Evolutionary conservation across 2,888 invertebrate species (phyloP).

Genomic region (Agrotis ipsilon): DNA sequence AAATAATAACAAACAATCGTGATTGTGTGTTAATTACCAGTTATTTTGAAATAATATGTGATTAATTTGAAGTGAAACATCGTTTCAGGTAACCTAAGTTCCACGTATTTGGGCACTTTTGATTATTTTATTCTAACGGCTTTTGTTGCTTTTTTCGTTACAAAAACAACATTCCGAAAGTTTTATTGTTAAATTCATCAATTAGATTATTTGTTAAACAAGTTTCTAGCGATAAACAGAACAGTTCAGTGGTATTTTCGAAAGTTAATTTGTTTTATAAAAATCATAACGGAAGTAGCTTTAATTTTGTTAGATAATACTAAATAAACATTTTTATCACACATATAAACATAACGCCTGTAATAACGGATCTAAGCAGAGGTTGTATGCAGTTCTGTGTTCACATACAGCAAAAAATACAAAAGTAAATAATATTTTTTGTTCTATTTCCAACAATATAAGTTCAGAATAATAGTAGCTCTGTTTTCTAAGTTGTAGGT

Average conservation of each 20-base stretch:
- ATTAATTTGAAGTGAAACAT: slow-evolving; percentile 13
- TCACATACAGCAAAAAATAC: too few relatives aligned
- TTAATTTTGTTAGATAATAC: too few relatives aligned
- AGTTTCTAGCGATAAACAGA: neutral
- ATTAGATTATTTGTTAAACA: neutral
- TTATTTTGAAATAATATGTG: slow-evolving; percentile 36
- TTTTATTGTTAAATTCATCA: neutral
- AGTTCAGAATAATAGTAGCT: too few relatives aligned
- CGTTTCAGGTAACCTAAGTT: slow-evolving; percentile 40
- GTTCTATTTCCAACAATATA: too few relatives aligned
- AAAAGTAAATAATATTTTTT: too few relatives aligned
- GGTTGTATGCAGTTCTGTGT: too few relatives aligned
- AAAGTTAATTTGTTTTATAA: neutral
- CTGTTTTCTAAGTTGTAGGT: too few relatives aligned
- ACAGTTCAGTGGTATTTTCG: neutral
- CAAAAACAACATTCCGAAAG: neutral
- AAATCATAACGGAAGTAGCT: neutral
- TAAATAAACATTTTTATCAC: too few relatives aligned
- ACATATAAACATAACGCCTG: too few relatives aligned
- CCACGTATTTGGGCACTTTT: slow-evolving; percentile 36
- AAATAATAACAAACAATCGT: slow-evolving; percentile 13
- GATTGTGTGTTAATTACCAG: neutral
- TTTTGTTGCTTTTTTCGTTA: slow-evolving; percentile 2
- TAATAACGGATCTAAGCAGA: too few relatives aligned
- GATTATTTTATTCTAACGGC: slow-evolving; percentile 25